Evolutionary conservation across 2,113 vertebrate species (phyloP).

Genomic region (Podocnemis expansa): DNA sequence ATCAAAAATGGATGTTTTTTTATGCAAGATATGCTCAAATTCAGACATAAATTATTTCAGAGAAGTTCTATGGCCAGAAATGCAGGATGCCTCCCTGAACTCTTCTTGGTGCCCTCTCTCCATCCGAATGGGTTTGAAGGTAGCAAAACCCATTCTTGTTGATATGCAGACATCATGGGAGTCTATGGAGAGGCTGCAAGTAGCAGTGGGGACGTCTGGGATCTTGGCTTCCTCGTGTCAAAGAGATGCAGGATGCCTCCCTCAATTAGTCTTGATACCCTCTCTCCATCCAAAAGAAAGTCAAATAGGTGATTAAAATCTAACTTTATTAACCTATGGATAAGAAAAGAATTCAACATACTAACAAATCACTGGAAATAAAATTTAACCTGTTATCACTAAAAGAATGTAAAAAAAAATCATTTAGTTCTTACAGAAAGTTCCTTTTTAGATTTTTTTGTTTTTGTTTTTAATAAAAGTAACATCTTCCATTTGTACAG

Average conservation of each 20-base stretch:
- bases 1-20: not conserved
- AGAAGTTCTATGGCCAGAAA: not conserved
- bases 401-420: not conserved
- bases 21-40: not conserved
- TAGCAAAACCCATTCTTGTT: too few species aligned
- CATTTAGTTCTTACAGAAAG: not conserved
- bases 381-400: not conserved
- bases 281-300: too few species aligned
- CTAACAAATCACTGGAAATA: not conserved
- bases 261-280: too few species aligned
- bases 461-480: not conserved
- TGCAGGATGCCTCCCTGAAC: too few species aligned
- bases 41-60: constrained; percentile 7
- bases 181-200: too few species aligned
- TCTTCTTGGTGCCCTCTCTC: too few species aligned
- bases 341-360: not conserved
- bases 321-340: not conserved
- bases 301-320: not conserved
- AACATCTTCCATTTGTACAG: not conserved
- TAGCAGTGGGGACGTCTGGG: too few species aligned
- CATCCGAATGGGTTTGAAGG: too few species aligned
- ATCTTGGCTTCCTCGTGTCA: too few species aligned
- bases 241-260: too few species aligned
- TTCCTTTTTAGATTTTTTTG: not conserved
- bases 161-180: too few species aligned